Base-by-base conservation (phyloP, 2,797 vertebrate species). In the Neosilurus mollespiculum region DNA sequence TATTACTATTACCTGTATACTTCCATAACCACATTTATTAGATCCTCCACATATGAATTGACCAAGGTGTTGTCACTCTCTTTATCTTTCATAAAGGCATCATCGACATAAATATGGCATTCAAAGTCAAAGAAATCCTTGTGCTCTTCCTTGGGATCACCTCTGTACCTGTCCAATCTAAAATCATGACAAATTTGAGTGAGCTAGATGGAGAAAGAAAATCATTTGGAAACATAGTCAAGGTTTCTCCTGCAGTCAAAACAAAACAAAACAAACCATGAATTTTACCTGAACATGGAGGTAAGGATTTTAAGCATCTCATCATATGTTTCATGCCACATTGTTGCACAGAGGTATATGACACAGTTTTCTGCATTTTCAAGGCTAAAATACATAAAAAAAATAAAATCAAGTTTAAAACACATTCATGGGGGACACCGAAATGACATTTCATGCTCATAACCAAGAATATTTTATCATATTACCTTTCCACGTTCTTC, bases 251-350 rank as follows among this genome's bases (percentile, higher is more conserved):
- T 24, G 37, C 30, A 69, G 61, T 22, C 22, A 62, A 24, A 49
- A 75, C 15, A 53, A 56, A 10, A 9, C 14, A 62, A 24, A 49
- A 75, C 15, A 53, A 56, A 10, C 4, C 14, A 0, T 37, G 4
- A 62, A 9, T 58, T n/a, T 16, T 85, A 95, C 95, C 95, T 95
- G 90, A 96, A 95, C 94, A 95, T 94, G 59, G 95, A 96, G 4
- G 94, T 95, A 77, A 95, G 91, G 85, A 96, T 96, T 90, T 95
- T 95, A 51, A 94, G 90, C 95, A 96, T 96, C 89, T 96, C 95
- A 5, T 95, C 94, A 14, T 94, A 94, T 65, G 93, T 96, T 88
- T 95, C 95, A 73, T 96, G 95, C 95, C 95, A 96, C 95, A 96
- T 95, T 84, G 95, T 96, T 71, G 95, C 95, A 87, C 95, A 96